Base-by-base conservation (phyloP, 1,140 invertebrate genomes). In the Drosophila tani region DNA sequence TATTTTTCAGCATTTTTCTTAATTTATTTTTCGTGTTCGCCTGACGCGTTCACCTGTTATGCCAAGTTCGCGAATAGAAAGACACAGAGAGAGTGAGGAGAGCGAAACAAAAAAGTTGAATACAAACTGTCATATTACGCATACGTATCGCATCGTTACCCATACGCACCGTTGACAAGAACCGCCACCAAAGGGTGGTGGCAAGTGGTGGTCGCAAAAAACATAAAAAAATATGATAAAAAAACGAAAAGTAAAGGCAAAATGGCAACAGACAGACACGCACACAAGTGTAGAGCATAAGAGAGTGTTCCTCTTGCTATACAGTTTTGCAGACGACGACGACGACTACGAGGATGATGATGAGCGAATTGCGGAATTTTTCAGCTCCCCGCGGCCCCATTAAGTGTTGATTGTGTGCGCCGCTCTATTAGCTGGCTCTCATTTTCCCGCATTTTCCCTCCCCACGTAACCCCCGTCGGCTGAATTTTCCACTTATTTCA, bases 321-420 rank as follows among this genome's bases (percentile, higher is more conserved):
- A 87, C 83, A 70, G 75, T 84, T 81, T 75, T 55, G 51, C 51
- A 55, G 51, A 55, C 51, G 29, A 51, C 35, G 35, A 38, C 32
- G 32, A 29, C 27, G 8, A 35, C 50, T 24, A 50, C 35, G 69
- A 81, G 68, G 77, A 83, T 87, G 86, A 85, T 85, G 82, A 87
- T 87, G 84, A 87, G 84, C 84, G 75, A 87, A 90, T 90, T 88
- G 85, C 77, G 71, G 82, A 84, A 81, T 87, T 87, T 88, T 74
- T 79, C 77, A 87, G 80, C 75, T 84, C 85, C 81, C 85, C 75
- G 79, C 79, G 83, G 84, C 85, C 87, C 73, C 85, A 87, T 87
- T 87, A 88, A 88, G 84, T 87, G 84, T 81, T 87, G 84, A 87
- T 87, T 87, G 84, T 87, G 84, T 87, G 84, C 84, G 81, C 55